phyloP scores from a whole-genome alignment of 2,888 invertebrate genomes.

The Gymnosoma rotundatum region DNA sequence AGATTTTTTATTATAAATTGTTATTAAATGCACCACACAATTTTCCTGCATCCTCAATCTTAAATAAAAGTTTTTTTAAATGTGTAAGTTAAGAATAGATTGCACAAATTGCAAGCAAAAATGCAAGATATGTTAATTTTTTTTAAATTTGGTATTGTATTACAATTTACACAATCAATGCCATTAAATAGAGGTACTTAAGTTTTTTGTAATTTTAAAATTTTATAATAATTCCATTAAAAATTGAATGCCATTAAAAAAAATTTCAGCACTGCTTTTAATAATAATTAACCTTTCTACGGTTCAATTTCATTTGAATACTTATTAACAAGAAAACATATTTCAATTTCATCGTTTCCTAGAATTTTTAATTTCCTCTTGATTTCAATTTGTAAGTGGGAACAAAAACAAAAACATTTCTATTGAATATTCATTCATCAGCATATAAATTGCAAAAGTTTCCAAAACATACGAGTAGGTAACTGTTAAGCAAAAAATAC shows the following conservation, averaged over 20 bases:
- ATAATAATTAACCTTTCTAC: conserved; percentile 2
- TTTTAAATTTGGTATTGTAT: no score
- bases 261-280: conserved; percentile 12
- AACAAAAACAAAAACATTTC: conserved; percentile 46
- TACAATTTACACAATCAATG: no score
- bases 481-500: conserved; percentile 39
- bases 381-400: conserved; percentile 58
- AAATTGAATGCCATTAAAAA: not conserved
- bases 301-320: conserved; percentile 24
- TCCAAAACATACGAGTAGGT: conserved; percentile 38
- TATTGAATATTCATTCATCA: conserved; percentile 68
- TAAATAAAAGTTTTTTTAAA: no score
- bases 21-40: no score
- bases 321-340: conserved; percentile 13
- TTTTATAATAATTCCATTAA: not conserved
- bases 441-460: conserved; percentile 61
- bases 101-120: no score
- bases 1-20: no score
- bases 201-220: no score
- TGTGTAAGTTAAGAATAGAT: no score
- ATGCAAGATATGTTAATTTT: no score
- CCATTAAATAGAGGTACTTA: no score
- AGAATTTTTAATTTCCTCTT: conserved; percentile 69
- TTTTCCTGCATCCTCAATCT: no score
- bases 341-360: conserved; percentile 52